A percentile compares a stretch with the other conserved stretches of the same genome.
These are phyloP conservation scores for Acleris sparsana DNA, from an alignment of 2,888 invertebrate genomes.

Conservation along the genomic window DNA sequence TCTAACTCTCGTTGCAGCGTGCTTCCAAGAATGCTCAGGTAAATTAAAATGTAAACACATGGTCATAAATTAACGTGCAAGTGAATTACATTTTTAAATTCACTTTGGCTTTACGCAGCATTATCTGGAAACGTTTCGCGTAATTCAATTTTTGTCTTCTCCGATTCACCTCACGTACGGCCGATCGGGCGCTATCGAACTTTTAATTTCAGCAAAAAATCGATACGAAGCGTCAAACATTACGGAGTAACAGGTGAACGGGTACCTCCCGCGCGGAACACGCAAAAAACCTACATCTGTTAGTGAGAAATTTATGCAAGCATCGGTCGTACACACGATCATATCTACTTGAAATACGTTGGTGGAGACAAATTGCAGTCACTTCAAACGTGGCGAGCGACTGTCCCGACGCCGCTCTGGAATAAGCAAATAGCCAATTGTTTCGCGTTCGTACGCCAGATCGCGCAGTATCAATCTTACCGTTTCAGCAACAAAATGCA, in stretches of 20 bases:
- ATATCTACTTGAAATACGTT: slow-evolving; percentile 79
- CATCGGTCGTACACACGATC: slow-evolving; percentile 72
- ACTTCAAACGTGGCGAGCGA: slow-evolving; percentile 71
- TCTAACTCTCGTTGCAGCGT: neutral
- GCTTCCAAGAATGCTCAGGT: slow-evolving; percentile 22
- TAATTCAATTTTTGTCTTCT: slow-evolving; percentile 37
- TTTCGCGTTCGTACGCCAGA: slow-evolving; percentile 54
- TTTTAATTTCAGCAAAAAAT: slow-evolving; percentile 77
- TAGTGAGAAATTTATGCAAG: slow-evolving; percentile 71
- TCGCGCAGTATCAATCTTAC: slow-evolving; percentile 55
- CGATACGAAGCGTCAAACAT: slow-evolving; percentile 62
- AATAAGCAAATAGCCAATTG: slow-evolving; percentile 71
- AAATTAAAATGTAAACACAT: slow-evolving; percentile 37
- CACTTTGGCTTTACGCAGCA: slow-evolving; percentile 31
- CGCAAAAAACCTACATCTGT: slow-evolving; percentile 74
- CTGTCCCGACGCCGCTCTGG: slow-evolving; percentile 59
- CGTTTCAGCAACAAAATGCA: slow-evolving; percentile 60
- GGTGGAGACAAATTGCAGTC: slow-evolving; percentile 78
- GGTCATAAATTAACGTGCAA: slow-evolving; percentile 35
- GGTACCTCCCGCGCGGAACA: slow-evolving; percentile 64
- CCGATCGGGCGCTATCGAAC: slow-evolving; percentile 66
- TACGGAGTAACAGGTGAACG: slow-evolving; percentile 72
- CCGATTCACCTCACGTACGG: slow-evolving; percentile 60
- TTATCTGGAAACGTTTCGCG: slow-evolving; percentile 36
- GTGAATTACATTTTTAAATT: slow-evolving; percentile 35